These are phyloP conservation scores for Melipona quadrifasciata DNA, from an alignment of 1,140 invertebrate species.

Conservation along the genomic window DNA sequence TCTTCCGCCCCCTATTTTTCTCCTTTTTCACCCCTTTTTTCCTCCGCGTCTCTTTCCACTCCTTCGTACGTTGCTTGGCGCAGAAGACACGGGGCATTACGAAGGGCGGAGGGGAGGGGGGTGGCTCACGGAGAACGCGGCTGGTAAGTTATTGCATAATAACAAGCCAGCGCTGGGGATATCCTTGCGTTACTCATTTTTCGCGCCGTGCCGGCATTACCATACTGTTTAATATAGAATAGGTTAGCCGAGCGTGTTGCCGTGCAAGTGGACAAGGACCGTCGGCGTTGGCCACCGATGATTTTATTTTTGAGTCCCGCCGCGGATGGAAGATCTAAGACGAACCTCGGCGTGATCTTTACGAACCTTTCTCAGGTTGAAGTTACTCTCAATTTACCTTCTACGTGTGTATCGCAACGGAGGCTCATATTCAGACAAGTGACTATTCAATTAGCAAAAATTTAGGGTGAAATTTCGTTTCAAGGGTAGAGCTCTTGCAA, in stretches of 20 bases:
- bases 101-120: not conserved
- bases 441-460: too few species aligned
- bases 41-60: not conserved
- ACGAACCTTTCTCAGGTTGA: too few species aligned
- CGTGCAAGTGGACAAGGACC: constrained; percentile 33
- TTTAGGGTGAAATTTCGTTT: too few species aligned
- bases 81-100: constrained; percentile 40
- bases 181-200: constrained; percentile 78
- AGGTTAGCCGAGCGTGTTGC: constrained; percentile 51
- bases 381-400: too few species aligned
- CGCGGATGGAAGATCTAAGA: constrained; percentile 54
- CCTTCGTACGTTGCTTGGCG: constrained; percentile 4
- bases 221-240: constrained; percentile 80
- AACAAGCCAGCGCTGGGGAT: constrained; percentile 74
- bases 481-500: too few species aligned
- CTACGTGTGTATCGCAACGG: not conserved
- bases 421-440: constrained; percentile 24
- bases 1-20: constrained; percentile 40
- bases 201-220: constrained; percentile 72
- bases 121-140: constrained; percentile 27
- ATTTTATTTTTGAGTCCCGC: not conserved
- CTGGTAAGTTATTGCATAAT: constrained; percentile 81
- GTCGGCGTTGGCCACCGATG: not conserved
- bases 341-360: not conserved
- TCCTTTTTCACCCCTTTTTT: too few species aligned